These are phyloP conservation scores for Apis laboriosa DNA, from an alignment of 1,140 invertebrate genomes.

Conservation along the genomic window DNA sequence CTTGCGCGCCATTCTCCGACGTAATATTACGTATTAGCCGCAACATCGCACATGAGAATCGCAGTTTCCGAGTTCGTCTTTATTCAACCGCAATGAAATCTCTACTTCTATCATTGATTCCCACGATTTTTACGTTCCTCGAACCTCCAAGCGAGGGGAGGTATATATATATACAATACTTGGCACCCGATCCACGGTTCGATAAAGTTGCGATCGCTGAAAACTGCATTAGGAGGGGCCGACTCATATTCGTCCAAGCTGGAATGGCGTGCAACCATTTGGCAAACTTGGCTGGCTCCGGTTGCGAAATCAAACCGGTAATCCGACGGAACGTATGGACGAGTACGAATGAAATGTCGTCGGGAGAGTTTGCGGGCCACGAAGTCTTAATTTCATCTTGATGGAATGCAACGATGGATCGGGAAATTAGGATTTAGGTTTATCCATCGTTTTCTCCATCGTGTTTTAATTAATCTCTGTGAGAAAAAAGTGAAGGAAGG, in stretches of 20 bases:
- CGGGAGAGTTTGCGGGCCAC: neutral
- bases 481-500: no score
- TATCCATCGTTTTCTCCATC: no score
- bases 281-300: constrained; percentile 53
- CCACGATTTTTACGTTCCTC: neutral
- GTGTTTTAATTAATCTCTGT: no score
- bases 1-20: constrained; percentile 8
- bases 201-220: constrained; percentile 49
- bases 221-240: constrained; percentile 50
- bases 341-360: constrained; percentile 11
- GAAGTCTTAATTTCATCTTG: no score
- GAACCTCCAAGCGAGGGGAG: neutral
- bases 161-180: neutral
- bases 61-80: neutral
- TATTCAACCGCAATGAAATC: neutral
- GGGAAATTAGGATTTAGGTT: no score
- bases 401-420: no score
- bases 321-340: constrained; percentile 54
- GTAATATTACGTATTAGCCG: constrained; percentile 31
- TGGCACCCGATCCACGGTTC: constrained; percentile 48
- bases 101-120: neutral
- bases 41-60: neutral
- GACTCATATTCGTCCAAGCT: constrained; percentile 2
- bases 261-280: constrained; percentile 53
- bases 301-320: constrained; percentile 61